Base-by-base conservation (phyloP, 2,888 invertebrate genomes). In the Macrosoma leucophasiata region DNA sequence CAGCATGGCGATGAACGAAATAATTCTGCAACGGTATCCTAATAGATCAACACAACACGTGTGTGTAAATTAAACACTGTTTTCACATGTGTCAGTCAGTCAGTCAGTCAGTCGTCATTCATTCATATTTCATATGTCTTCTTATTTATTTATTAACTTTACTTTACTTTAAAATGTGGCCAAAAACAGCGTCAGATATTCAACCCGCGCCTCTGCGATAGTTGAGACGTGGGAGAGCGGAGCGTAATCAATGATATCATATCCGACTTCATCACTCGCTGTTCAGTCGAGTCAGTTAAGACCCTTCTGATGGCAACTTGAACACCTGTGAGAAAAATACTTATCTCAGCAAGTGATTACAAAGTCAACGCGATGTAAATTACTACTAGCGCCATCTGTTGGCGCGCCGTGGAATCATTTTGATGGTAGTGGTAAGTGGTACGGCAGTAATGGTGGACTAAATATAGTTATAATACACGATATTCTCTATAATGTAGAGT, bases 251-350 rank as follows among this genome's bases (percentile, higher is more conserved):
- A 13, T 2, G 8, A 29, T 38, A 65, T 72, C 72, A 72, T 72
- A 31, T 72, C 72, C 72, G 2, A 27, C 7, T 3, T 78, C 81
- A 81, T 81, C 81, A 84, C 50, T 58, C 81, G 72, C 82, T 79
- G 81, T 81, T 81, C 79, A 81, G 79, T 82, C 79, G 78, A 82
- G 81, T 81, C 79, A 81, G 81, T 79, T 81, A 78, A 76, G 78
- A 81, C 79, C 79, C 64, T 63, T 60, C 70, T 71, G 73, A 73
- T 71, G 74, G 70, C 74, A 63, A 49, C 4, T 22, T 1, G 0
- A 1, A 0, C 2, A 1, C 0, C 0, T 0, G 4, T 3, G 3
- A 14, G 12, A 11, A 13, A 6, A 2, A 7, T 23, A 10, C 41
- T 46, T 43, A 39, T 28, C 36, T 29, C 32, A 33, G 24, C 9